Evolutionary conservation across 2,797 vertebrate genomes (phyloP).

Genomic region (Cryptoblepharus egeriae): DNA sequence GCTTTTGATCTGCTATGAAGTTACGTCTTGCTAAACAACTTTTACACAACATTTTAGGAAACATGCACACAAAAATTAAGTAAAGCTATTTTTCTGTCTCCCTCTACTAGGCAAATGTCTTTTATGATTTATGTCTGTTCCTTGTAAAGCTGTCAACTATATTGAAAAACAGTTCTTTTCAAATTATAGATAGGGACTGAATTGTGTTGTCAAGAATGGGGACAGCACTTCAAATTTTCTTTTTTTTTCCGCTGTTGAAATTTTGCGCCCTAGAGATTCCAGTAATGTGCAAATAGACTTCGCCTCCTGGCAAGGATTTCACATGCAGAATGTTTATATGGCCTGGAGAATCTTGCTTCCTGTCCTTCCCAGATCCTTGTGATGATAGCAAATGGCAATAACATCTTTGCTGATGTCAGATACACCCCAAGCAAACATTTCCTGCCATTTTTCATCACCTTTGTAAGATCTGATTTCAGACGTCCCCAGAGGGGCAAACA

Average conservation of each 20-base stretch:
- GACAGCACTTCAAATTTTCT: neutral
- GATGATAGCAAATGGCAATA: neutral
- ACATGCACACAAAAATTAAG: neutral
- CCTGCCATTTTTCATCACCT: conserved; percentile 28
- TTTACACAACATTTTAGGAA: neutral
- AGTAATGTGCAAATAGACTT: neutral
- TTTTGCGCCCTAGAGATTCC: too few species aligned
- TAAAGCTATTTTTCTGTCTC: neutral
- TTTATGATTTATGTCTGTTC: neutral
- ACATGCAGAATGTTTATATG: neutral
- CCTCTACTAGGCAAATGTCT: neutral
- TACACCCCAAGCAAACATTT: conserved; percentile 23
- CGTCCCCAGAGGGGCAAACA: neutral
- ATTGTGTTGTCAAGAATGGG: neutral
- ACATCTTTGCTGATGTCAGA: neutral
- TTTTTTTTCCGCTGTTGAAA: neutral
- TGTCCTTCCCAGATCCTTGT: neutral
- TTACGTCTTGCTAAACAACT: too few species aligned
- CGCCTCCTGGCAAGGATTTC: neutral
- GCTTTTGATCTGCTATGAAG: too few species aligned
- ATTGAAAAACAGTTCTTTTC: neutral
- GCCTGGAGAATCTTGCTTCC: neutral
- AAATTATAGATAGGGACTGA: neutral
- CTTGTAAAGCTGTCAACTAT: neutral
- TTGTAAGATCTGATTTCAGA: conserved; percentile 6